phyloP scores from a whole-genome alignment of 2,888 invertebrate species.

The Calliscelio sp. region DNA sequence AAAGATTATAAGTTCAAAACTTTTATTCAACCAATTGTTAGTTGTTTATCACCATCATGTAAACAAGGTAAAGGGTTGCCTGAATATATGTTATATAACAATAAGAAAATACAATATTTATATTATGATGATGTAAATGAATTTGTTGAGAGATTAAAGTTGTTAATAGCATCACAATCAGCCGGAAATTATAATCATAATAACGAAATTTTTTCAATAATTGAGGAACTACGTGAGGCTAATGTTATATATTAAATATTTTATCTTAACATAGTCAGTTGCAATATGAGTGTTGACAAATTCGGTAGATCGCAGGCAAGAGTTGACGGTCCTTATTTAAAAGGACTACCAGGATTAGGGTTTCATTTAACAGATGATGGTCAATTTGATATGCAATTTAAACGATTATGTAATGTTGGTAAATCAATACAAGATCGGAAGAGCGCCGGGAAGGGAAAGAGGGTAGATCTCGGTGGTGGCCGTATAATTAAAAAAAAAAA shows the following conservation, averaged over 20 bases:
- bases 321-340: neutral
- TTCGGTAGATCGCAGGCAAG: neutral
- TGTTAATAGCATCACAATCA: neutral
- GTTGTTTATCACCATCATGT: neutral
- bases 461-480: too few relatives aligned
- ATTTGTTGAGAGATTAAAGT: neutral
- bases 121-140: neutral
- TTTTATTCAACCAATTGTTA: too few relatives aligned
- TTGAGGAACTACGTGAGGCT: slow-evolving; percentile 9
- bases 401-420: neutral
- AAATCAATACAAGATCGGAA: too few relatives aligned
- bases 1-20: too few relatives aligned
- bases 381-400: neutral
- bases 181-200: neutral
- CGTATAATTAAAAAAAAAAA: too few relatives aligned
- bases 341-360: neutral
- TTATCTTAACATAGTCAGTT: neutral
- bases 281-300: neutral
- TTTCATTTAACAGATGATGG: slow-evolving; percentile 1
- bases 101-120: neutral
- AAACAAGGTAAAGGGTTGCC: neutral
- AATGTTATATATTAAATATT: neutral
- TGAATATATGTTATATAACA: neutral
- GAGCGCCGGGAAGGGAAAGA: too few relatives aligned
- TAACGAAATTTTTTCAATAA: neutral